These are phyloP conservation scores for Acanthopagrus latus DNA, from an alignment of 2,797 vertebrate species.

Conservation along the genomic window DNA sequence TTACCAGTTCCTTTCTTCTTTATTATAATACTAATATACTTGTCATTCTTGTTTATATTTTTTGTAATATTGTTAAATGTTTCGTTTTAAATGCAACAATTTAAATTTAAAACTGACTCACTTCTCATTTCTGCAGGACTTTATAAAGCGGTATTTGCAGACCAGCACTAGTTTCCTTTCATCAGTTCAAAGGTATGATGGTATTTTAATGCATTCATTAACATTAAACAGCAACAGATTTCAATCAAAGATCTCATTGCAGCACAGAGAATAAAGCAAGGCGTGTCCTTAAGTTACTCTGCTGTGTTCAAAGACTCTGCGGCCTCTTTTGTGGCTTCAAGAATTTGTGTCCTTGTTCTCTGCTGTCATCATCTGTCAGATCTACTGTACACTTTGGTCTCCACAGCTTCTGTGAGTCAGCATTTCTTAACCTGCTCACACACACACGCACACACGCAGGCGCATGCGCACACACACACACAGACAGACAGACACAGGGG, in stretches of 20 bases:
- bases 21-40: too few relatives aligned
- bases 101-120: too few relatives aligned
- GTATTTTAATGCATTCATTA: background rate
- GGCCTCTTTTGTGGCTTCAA: background rate
- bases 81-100: too few relatives aligned
- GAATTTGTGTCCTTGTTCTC: background rate
- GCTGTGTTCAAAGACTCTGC: background rate
- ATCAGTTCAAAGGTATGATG: background rate
- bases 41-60: background rate
- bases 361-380: conserved; percentile 35
- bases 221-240: background rate
- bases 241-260: background rate
- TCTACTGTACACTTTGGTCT: conserved; percentile 8
- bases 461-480: background rate
- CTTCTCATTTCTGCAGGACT: too few relatives aligned
- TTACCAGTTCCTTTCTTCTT: background rate
- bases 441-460: background rate
- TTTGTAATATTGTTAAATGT: too few relatives aligned
- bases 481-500: background rate
- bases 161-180: background rate
- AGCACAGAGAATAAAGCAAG: background rate
- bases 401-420: conserved; percentile 38
- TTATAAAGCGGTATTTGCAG: too few relatives aligned
- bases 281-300: background rate
- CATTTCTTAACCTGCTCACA: conserved; percentile 15